A percentile compares a stretch with the other conserved stretches of the same genome.
Evolutionary conservation across 35 echinoderm and acorn worm species (phyloP).

Genomic region (Heliocidaris tuberculata): DNA sequence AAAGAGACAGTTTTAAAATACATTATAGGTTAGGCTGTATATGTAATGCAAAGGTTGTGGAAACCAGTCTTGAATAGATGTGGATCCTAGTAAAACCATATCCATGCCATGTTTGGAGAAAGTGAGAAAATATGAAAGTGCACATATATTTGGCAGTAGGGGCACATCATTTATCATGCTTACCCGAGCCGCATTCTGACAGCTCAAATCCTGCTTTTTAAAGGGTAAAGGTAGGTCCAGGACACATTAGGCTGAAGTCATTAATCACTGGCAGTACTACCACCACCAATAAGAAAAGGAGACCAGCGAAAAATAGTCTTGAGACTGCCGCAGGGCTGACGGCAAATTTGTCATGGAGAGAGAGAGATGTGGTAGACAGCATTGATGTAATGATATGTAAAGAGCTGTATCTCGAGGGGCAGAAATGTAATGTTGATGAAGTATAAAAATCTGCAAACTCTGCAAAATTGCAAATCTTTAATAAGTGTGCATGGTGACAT

Average conservation of each 20-base stretch:
- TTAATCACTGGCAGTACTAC: conserved; percentile 29
- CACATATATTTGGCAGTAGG: not conserved
- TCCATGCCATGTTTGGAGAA: not conserved
- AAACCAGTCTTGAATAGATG: not conserved
- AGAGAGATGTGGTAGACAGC: not conserved
- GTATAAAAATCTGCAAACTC: not conserved
- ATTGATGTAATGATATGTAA: conserved; percentile 19
- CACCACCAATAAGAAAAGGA: not conserved
- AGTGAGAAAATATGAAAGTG: conserved; percentile 18
- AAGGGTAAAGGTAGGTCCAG: conserved; percentile 32
- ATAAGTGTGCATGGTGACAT: not conserved
- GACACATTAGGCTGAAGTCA: not conserved
- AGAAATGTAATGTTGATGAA: not conserved
- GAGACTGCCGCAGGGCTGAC: not conserved
- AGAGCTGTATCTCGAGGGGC: not conserved
- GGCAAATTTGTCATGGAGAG: not conserved
- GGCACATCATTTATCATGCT: not conserved
- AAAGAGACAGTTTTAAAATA: not conserved
- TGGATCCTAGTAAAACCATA: not conserved
- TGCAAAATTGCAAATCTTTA: not conserved
- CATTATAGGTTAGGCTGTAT: not conserved
- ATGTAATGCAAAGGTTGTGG: not conserved
- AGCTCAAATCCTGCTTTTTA: not conserved
- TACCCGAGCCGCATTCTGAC: not conserved
- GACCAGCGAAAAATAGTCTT: conserved; percentile 21